phyloP scores from a whole-genome alignment of 2,888 invertebrate genomes.

The Lathronympha strigana region DNA sequence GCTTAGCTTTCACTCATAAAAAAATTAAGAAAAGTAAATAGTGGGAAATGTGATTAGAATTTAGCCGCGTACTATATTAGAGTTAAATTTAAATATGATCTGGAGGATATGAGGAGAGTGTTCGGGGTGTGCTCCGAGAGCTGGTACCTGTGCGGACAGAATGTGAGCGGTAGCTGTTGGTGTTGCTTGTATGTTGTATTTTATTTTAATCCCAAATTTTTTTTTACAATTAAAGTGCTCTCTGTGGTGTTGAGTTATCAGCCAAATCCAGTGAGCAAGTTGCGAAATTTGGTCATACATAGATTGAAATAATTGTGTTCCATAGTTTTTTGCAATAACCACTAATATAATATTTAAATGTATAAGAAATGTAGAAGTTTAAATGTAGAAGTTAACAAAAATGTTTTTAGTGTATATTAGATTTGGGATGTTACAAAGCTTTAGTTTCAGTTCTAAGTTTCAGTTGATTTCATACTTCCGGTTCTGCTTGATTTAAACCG shows the following conservation, averaged over 20 bases:
- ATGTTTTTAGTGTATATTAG: too few species aligned
- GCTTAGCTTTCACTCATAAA: background rate
- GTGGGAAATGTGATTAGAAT: too few species aligned
- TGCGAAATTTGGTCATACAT: background rate
- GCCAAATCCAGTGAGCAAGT: too few species aligned
- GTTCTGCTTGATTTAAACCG: too few species aligned
- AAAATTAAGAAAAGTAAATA: background rate
- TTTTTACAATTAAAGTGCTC: background rate
- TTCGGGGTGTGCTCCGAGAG: slow-evolving; percentile 83
- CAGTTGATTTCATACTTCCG: too few species aligned
- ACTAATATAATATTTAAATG: too few species aligned
- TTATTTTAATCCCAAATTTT: slow-evolving; percentile 48
- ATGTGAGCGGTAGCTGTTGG: slow-evolving; percentile 77
- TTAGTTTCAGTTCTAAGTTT: too few species aligned
- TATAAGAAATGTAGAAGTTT: too few species aligned
- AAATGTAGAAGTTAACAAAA: too few species aligned
- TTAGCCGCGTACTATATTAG: too few species aligned
- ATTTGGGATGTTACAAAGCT: too few species aligned
- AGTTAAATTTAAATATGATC: background rate
- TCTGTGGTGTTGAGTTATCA: too few species aligned
- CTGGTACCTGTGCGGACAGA: slow-evolving; percentile 80
- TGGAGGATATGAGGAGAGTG: slow-evolving; percentile 76
- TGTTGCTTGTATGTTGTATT: slow-evolving; percentile 81
- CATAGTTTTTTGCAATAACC: background rate
- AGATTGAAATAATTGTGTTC: background rate